These are phyloP conservation scores for Mimas tiliae DNA, from an alignment of 2,888 invertebrate genomes.

Conservation along the genomic window DNA sequence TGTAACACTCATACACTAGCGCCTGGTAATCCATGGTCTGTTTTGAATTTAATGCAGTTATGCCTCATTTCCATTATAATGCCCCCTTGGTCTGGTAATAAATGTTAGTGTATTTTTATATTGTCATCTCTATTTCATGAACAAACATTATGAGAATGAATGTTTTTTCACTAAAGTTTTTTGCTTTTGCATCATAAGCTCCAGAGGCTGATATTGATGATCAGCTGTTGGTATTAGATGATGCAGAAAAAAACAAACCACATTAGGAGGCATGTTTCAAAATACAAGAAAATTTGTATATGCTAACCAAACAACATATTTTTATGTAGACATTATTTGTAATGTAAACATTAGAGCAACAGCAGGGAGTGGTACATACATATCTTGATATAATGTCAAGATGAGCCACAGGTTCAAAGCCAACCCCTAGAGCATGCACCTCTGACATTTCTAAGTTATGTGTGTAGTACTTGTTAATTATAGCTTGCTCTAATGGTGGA, in stretches of 20 bases:
- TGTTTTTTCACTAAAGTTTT: slow-evolving; percentile 76
- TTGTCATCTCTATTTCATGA: slow-evolving; percentile 76
- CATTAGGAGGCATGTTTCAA: neutral
- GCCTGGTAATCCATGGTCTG: slow-evolving; percentile 8
- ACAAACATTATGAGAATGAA: slow-evolving; percentile 73
- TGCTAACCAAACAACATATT: neutral
- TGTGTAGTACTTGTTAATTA: too few species aligned
- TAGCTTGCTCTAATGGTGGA: too few species aligned
- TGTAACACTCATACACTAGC: too few species aligned
- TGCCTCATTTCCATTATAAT: neutral
- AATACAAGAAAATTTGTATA: too few species aligned
- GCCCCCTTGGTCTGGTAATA: too few species aligned
- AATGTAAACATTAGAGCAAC: too few species aligned
- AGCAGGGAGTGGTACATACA: too few species aligned
- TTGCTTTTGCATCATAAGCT: slow-evolving; percentile 75
- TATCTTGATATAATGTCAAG: too few species aligned
- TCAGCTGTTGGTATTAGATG: slow-evolving; percentile 71
- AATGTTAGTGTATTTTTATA: neutral
- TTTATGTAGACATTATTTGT: too few species aligned
- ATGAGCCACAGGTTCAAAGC: too few species aligned
- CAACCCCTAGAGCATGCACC: too few species aligned
- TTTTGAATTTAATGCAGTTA: neutral
- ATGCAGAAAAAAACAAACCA: slow-evolving; percentile 53
- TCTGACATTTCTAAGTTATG: too few species aligned
- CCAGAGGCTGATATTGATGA: slow-evolving; percentile 60